Conservation (phyloP, 2,797 vertebrate species). For the Molossus alvarezi region DNA sequence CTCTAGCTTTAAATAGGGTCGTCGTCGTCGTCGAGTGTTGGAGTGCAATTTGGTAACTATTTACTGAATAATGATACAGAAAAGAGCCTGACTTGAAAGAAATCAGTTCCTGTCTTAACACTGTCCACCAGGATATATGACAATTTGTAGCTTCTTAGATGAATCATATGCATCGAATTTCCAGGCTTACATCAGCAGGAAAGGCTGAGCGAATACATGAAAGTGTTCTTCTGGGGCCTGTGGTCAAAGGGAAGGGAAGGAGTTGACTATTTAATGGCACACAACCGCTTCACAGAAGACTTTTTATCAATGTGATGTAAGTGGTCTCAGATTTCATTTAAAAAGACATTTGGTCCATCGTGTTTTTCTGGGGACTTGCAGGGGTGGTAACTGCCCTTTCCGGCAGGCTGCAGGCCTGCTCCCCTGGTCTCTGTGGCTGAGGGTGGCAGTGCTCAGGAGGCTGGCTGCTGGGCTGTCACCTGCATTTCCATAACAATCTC, state of each 20-base stretch:
- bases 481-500: not conserved
- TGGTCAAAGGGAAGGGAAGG: not conserved
- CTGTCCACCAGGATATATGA: not conserved
- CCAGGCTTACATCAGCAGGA: not conserved
- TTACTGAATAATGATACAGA: constrained; percentile 37
- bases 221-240: not conserved
- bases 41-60: constrained; percentile 2
- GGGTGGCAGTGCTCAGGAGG: constrained; percentile 70
- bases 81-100: not conserved
- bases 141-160: constrained; percentile 33
- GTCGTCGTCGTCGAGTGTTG: constrained; percentile 33
- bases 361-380: constrained; percentile 57
- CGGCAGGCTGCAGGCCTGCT: constrained; percentile 61
- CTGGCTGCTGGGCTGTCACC: constrained; percentile 49
- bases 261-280: constrained; percentile 4
- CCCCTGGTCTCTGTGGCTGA: constrained; percentile 75
- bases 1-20: constrained; percentile 24
- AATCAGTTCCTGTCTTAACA: constrained; percentile 20
- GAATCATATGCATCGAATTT: constrained; percentile 37
- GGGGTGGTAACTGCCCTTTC: constrained; percentile 57
- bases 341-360: constrained; percentile 61
- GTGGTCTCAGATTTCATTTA: constrained; percentile 66
- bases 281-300: not conserved
- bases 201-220: constrained; percentile 23
- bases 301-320: constrained; percentile 33